phyloP scores from a whole-genome alignment of 2,888 invertebrate species.

The Molanna angustata region DNA sequence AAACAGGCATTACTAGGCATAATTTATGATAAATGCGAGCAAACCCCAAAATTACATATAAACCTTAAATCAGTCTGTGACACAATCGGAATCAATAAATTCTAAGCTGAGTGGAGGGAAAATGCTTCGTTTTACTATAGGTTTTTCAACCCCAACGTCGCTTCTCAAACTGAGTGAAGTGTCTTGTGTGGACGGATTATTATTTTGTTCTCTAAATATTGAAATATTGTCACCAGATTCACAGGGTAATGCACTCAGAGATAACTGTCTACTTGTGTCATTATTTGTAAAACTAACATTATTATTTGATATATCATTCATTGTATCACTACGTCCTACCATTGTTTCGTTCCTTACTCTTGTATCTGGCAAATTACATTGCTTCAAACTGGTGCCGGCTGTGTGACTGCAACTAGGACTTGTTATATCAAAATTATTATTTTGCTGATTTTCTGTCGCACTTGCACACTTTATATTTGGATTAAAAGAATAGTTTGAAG shows the following conservation, averaged over 20 bases:
- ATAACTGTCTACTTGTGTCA: slow-evolving; percentile 1
- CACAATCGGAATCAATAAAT: slow-evolving; percentile 31
- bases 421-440: slow-evolving; percentile 8
- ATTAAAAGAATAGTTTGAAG: neutral
- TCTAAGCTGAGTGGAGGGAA: slow-evolving; percentile 31
- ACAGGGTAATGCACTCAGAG: neutral
- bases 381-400: slow-evolving; percentile 1
- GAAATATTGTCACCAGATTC: neutral
- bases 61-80: slow-evolving; percentile 26
- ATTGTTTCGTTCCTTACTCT: neutral
- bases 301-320: slow-evolving; percentile 4
- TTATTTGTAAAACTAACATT: neutral
- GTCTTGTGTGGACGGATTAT: slow-evolving; percentile 15
- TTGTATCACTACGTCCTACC: neutral
- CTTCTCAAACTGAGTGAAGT: neutral
- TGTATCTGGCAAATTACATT: slow-evolving; percentile 1
- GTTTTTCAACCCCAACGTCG: neutral
- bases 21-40: too few relatives aligned
- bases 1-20: too few relatives aligned
- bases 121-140: slow-evolving; percentile 12
- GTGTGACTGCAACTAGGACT: slow-evolving; percentile 1
- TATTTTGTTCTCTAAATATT: slow-evolving; percentile 9
- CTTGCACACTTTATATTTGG: neutral
- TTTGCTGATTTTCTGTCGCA: neutral
- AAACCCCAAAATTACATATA: too few relatives aligned